phyloP scores from a whole-genome alignment of 2,113 vertebrate genomes.

The Mormyrus lacerda region DNA sequence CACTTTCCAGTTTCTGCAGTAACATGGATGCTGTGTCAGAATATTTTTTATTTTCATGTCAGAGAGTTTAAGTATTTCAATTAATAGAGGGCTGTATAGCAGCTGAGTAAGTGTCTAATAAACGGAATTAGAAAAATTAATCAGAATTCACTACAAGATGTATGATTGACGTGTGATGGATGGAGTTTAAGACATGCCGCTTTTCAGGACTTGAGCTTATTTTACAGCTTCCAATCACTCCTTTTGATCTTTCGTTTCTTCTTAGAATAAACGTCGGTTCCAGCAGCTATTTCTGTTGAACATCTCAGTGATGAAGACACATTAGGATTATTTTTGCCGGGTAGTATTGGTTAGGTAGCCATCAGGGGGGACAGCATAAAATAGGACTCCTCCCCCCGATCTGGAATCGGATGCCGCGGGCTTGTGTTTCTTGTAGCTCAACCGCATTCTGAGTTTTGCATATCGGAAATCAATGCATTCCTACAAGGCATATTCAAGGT shows the following conservation, averaged over 20 bases:
- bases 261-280: neutral
- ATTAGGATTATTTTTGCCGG: neutral
- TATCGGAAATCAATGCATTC: neutral
- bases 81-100: slow-evolving; percentile 25
- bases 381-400: neutral
- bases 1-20: slow-evolving; percentile 23
- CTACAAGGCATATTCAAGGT: neutral
- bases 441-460: slow-evolving; percentile 18
- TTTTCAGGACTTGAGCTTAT: neutral
- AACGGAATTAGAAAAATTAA: slow-evolving; percentile 10
- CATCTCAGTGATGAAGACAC: neutral
- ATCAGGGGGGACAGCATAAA: neutral
- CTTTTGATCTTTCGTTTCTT: neutral
- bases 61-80: slow-evolving; percentile 21
- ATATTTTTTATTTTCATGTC: slow-evolving; percentile 1
- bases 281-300: neutral
- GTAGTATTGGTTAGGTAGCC: neutral
- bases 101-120: slow-evolving; percentile 39
- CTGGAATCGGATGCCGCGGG: slow-evolving; percentile 5
- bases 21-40: slow-evolving; percentile 35
- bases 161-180: neutral
- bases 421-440: slow-evolving; percentile 7
- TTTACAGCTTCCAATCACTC: neutral
- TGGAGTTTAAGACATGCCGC: neutral
- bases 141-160: neutral